phyloP scores from a whole-genome alignment of 2,888 invertebrate genomes.

The Melanostoma scalare region DNA sequence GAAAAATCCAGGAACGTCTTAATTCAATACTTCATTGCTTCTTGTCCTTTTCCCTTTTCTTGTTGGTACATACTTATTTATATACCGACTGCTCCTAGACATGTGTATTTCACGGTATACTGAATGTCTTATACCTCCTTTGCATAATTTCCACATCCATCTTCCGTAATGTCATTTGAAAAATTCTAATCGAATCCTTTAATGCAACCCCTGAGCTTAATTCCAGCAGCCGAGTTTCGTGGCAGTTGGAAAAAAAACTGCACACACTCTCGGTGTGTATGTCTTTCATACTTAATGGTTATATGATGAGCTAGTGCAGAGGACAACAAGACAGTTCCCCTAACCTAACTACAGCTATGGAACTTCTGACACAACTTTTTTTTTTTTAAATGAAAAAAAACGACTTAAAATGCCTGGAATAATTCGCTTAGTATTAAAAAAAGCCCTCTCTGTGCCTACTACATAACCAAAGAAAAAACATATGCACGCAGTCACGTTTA shows the following conservation, averaged over 20 bases:
- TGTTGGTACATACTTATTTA: conserved; percentile 1
- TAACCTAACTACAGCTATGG: too few relatives aligned
- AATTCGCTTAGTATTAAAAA: too few relatives aligned
- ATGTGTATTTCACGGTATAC: conserved; percentile 5
- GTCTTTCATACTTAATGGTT: conserved; percentile 58
- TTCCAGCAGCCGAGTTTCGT: conserved; percentile 39
- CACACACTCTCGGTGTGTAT: conserved; percentile 28
- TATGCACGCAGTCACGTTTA: too few relatives aligned
- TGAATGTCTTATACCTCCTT: conserved; percentile 31
- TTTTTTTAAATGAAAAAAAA: too few relatives aligned
- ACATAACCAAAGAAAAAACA: too few relatives aligned
- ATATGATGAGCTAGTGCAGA: conserved; percentile 55
- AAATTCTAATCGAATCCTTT: conserved; percentile 66
- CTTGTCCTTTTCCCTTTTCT: too few relatives aligned
- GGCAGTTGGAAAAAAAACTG: conserved; percentile 7
- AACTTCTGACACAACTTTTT: too few relatives aligned
- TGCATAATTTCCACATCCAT: conserved; percentile 67
- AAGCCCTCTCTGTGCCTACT: too few relatives aligned
- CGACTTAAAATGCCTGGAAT: too few relatives aligned
- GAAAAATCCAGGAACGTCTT: too few relatives aligned
- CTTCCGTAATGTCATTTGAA: conserved; percentile 66
- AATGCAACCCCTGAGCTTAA: conserved; percentile 50
- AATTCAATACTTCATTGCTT: too few relatives aligned
- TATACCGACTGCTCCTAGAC: conserved; percentile 6
- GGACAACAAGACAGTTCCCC: not conserved